Evolutionary conservation across 2,888 invertebrate genomes (phyloP).

Genomic region (Patella ulyssiponensis): DNA sequence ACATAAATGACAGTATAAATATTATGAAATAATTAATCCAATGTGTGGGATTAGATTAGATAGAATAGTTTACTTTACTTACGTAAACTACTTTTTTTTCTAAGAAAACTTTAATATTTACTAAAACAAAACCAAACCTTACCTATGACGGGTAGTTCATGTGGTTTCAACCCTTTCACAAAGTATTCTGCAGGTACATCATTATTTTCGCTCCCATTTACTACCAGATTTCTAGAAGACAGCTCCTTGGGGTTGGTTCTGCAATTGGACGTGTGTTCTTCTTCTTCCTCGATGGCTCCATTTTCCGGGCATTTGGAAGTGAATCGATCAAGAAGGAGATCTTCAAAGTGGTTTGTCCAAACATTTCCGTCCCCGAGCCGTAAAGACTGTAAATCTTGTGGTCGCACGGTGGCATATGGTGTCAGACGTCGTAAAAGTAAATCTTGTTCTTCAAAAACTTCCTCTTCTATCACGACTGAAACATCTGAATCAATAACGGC

Average conservation of each 20-base stretch:
- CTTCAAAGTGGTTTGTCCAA: neutral
- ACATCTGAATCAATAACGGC: neutral
- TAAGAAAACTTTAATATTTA: no score
- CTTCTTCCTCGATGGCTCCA: neutral
- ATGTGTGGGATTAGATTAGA: no score
- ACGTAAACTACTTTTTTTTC: no score
- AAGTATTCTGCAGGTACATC: conserved; percentile 32
- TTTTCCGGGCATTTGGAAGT: no score
- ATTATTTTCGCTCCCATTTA: conserved; percentile 22
- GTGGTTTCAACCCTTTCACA: conserved; percentile 25
- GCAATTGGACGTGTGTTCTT: neutral
- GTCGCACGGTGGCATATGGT: conserved; percentile 40
- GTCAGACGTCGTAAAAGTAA: conserved; percentile 32
- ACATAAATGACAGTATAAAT: no score
- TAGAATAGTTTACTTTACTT: no score
- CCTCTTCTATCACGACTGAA: neutral
- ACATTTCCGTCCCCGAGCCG: conserved; percentile 6
- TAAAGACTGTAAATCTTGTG: conserved; percentile 30
- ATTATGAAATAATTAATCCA: no score
- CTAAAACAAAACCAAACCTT: conserved; percentile 5
- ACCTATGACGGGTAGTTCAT: conserved; percentile 46
- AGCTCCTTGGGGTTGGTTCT: neutral
- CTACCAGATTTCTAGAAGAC: neutral
- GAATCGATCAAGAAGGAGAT: neutral
- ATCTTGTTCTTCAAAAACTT: conserved; percentile 17